Evolutionary conservation across 2,113 vertebrate species (phyloP), one percentile per base, ranked within the genome.

Genomic region (Sinocyclocheilus rhinocerous): DNA sequence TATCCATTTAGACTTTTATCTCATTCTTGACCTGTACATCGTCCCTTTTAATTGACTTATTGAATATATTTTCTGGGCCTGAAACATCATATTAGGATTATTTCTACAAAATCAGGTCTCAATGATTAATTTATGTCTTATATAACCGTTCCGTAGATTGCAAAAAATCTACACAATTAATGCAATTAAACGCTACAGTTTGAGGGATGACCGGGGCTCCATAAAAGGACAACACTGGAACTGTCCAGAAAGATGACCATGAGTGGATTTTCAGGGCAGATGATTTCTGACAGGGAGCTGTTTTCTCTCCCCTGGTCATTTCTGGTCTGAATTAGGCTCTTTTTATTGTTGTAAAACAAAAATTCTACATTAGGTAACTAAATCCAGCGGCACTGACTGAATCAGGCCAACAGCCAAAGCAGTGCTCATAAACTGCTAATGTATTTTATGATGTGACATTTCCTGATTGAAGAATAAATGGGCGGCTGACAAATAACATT

Each of bases 291-390:
- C 61, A 82, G 80, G 80, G 63, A 26, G 63, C 80, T 48, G 63
- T 82, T 70, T 82, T 82, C 45, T 52, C 80, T 20, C 10, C 6
- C n/a, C n/a, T 18, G 61, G 39, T 67, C 61, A 29, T 67, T 48
- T 36, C 45, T 82, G 80, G 24, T 69, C 61, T 52, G 42, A 70
- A 82, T 82, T 33, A 69, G 26, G 24, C 80, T 33, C 80, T 82
- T 82, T 69, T 16, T 82, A 16, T 82, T 69, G 80, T 48, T 81
- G 42, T 48, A 26, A 48, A 67, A 67, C 61, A 52, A 52, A 82
- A 82, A n/a, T 70, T 82, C 26, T 52, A 52, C 80, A 82, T 70
- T 70, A 82, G 80, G 63, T 33, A 69, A 82, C 63, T 82, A 82
- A 69, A 82, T 82, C 15, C 80, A 52, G n/a, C 42, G 3, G 63